Conservation (phyloP, 1,140 invertebrate species). For the Heterodera carotae region DNA sequence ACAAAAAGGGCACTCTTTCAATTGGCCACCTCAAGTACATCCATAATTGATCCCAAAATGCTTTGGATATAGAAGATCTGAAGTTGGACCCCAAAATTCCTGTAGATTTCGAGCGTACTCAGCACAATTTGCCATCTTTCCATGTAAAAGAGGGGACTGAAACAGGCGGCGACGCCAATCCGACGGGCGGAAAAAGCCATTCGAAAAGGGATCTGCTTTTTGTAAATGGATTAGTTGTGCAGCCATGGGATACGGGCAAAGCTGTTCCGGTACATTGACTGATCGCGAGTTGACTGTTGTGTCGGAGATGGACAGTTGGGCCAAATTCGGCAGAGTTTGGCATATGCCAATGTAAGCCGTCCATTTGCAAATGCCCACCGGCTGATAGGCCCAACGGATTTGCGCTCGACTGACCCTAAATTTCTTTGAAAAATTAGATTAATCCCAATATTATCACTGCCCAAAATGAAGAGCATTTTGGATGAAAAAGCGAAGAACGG, state of each 20-base stretch:
- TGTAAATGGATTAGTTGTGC: no score
- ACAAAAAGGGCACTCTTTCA: neutral
- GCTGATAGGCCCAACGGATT: constrained; percentile 42
- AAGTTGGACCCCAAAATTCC: constrained; percentile 53
- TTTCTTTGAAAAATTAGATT: neutral
- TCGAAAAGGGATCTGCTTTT: constrained; percentile 26
- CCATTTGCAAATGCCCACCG: constrained; percentile 55
- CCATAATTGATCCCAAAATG: constrained; percentile 43
- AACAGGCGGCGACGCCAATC: constrained; percentile 48
- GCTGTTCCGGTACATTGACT: constrained; percentile 14
- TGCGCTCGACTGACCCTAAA: constrained; percentile 16
- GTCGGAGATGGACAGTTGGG: constrained; percentile 33
- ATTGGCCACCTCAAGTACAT: constrained; percentile 26
- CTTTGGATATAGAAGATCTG: constrained; percentile 61
- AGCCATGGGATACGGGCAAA: no score
- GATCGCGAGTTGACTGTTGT: constrained; percentile 33
- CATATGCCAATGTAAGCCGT: constrained; percentile 44
- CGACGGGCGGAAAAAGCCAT: constrained; percentile 34
- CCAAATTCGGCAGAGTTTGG: constrained; percentile 38
- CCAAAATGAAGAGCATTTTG: no score
- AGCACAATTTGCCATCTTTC: constrained; percentile 57
- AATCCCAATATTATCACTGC: neutral
- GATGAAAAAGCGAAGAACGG: no score
- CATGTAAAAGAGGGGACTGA: constrained; percentile 56
- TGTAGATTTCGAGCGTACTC: constrained; percentile 55